Base-by-base conservation (phyloP, 1,140 invertebrate genomes). In the Andrena cerasifolii region DNA sequence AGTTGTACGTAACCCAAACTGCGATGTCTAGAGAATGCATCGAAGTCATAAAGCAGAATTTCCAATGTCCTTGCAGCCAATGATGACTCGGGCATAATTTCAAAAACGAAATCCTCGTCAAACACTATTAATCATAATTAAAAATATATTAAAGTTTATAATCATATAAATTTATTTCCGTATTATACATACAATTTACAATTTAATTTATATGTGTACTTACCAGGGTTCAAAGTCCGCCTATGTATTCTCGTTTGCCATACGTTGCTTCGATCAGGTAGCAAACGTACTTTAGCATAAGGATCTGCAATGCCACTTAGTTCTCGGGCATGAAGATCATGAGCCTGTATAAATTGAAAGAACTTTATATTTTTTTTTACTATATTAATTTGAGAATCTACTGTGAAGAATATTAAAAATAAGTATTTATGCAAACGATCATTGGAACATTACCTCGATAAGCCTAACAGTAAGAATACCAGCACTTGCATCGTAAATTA, bases 91-190 rank as follows among this genome's bases (percentile, higher is more conserved):
- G 95, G 94, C 63, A 94, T 94, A 73, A 96, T 95, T 90, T 96
- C 96, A 77, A 96, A 95, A 2, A 96, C 93, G 86, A 96, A 97
- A 62, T 96, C 94, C 67, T 96, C 94, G 51, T 95, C 94, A 88
- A 95, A 96, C 61, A 95, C 93, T 93, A 88, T 53, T 90, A 94
- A 93, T 67, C 91, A 90, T 77, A 78, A 36, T 80, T 65, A 54
- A 43, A 33, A 61, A 73, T n/a, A 76, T 10, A 3, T 53, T 53
- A 26, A 49, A 47, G 2, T 31, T 26, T 28, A n/a, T 40, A 40
- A 40, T 40, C n/a, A n/a, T n/a, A n/a, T n/a, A 10, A 5, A 40
- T 10, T 28, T 47, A 16, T 18, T 47, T 26, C 26, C 7, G 18
- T 4, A 33, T 47, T 47, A 18, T 28, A 31, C 53, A 70, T 36